A percentile compares a stretch with the other conserved stretches of the same genome.
Conservation (phyloP, 1,140 invertebrate species). For the Neoseiulus cucumeris region DNA sequence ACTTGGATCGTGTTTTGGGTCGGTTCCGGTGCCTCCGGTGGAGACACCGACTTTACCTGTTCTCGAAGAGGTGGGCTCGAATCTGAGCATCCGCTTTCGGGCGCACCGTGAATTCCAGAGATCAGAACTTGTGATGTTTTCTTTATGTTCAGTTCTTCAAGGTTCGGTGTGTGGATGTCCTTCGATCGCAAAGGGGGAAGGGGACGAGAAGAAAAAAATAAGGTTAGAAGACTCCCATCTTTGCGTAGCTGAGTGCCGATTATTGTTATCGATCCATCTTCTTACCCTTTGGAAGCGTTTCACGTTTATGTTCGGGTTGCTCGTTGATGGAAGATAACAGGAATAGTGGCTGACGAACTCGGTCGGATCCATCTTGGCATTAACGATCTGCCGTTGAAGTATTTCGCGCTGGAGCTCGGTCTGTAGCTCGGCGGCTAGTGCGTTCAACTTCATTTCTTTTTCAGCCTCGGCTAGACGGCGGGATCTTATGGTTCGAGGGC, state of each 20-base stretch:
- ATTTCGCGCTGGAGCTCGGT: background rate
- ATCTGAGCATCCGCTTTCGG: background rate
- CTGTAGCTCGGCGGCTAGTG: background rate
- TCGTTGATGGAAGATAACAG: background rate
- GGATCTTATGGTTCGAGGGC: background rate
- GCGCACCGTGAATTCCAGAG: background rate
- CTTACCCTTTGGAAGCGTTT: conserved; percentile 4
- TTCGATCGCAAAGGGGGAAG: background rate
- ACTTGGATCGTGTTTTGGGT: no score
- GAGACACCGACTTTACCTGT: no score
- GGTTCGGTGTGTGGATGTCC: conserved; percentile 7
- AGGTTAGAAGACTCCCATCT: no score
- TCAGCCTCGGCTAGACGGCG: conserved; percentile 1
- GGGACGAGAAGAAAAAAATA: no score
- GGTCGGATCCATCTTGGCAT: background rate
- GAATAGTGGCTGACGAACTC: conserved; percentile 4
- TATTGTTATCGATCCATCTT: no score
- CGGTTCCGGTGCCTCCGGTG: no score
- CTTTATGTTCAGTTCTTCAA: conserved; percentile 5
- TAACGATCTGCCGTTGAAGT: background rate
- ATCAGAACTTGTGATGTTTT: background rate
- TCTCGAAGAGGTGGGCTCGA: background rate
- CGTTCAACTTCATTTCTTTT: background rate
- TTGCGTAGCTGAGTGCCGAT: no score
- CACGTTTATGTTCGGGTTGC: background rate